Evolutionary conservation across 2,797 vertebrate genomes (phyloP).

Genomic region (Eupleurogrammus muticus): DNA sequence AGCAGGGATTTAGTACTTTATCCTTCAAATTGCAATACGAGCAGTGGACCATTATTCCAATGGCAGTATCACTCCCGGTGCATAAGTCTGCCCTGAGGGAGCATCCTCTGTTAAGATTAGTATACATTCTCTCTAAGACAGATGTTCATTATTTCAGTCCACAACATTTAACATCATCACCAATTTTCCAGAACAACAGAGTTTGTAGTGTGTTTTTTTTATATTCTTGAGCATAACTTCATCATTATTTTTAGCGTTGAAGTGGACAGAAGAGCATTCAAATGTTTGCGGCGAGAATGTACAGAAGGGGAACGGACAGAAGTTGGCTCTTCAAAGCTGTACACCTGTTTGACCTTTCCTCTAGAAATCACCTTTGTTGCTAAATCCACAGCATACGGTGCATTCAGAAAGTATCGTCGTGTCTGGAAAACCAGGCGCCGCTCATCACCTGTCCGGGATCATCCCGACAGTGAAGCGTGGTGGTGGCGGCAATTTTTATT

Average conservation of each 20-base stretch:
- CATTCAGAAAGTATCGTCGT: no score
- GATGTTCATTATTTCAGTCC: constrained; percentile 67
- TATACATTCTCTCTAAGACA: constrained; percentile 73
- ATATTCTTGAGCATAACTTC: constrained; percentile 58
- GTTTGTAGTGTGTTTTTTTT: constrained; percentile 56
- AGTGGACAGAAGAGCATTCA: constrained; percentile 55
- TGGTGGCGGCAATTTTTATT: no score
- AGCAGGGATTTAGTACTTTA: constrained; percentile 73
- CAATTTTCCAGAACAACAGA: constrained; percentile 56
- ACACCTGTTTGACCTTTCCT: constrained; percentile 69
- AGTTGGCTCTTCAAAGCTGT: constrained; percentile 66
- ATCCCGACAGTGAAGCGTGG: no score
- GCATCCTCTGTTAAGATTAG: constrained; percentile 62
- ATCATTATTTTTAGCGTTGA: constrained; percentile 50
- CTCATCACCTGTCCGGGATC: no score
- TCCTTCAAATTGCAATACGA: constrained; percentile 73
- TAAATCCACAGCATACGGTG: constrained; percentile 62
- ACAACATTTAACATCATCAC: constrained; percentile 63
- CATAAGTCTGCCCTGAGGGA: constrained; percentile 54
- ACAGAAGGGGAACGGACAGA: constrained; percentile 60
- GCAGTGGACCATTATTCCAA: constrained; percentile 66
- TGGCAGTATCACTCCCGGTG: constrained; percentile 60
- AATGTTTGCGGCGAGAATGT: constrained; percentile 68
- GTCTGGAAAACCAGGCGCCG: no score
- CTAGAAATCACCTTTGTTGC: constrained; percentile 62